Base-by-base conservation (phyloP, 1,140 invertebrate genomes). In the Drosophila athabasca region DNA sequence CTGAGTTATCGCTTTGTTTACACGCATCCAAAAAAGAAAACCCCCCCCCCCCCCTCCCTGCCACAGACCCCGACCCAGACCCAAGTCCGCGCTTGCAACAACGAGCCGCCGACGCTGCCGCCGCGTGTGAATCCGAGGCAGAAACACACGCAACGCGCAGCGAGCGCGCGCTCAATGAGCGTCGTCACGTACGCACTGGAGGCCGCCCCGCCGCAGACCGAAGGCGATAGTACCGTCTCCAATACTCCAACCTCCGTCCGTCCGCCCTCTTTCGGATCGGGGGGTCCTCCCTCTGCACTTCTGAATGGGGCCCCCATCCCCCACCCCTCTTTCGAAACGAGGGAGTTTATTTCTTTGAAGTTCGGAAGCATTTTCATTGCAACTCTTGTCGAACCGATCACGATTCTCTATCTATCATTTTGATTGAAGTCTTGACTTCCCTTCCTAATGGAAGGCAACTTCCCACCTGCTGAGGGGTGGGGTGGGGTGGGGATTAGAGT, bases 1-100 rank as follows among this genome's bases (percentile, higher is more conserved):
- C 69, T 75, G 54, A 75, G 61, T 75, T 75, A 76, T 76, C 72
- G 70, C 72, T 74, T 74, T 76, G 70, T 74, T 76, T 76, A 76
- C 72, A 67, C 50, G 62, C 44, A 68, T 68, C 50, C 62, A 39
- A 57, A 74, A 74, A 39, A 46, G 44, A 41, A 45, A 17, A 55
- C 3, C 9, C 41, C 44, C 9, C 31, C 29, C 17, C 17, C 17
- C 44, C 9, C 31, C 29, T 1, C 17, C 17, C 17, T 19, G 17
- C 31, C 55, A 45, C 0, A 19, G 17, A 19, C 17, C 17, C 17
- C 17, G 17, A 19, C 17, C 29, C 26, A 22, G 48, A 48, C 22
- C 35, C 15, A 41, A 52, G 24, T 13, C 22, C 22, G 22, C 9
- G 41, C 45, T 17, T 57, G 54, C 54, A 60, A 51, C 54, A 15